These are phyloP conservation scores for Gisinianus flammeolus DNA, from an alignment of 2,888 invertebrate genomes.

Conservation along the genomic window DNA sequence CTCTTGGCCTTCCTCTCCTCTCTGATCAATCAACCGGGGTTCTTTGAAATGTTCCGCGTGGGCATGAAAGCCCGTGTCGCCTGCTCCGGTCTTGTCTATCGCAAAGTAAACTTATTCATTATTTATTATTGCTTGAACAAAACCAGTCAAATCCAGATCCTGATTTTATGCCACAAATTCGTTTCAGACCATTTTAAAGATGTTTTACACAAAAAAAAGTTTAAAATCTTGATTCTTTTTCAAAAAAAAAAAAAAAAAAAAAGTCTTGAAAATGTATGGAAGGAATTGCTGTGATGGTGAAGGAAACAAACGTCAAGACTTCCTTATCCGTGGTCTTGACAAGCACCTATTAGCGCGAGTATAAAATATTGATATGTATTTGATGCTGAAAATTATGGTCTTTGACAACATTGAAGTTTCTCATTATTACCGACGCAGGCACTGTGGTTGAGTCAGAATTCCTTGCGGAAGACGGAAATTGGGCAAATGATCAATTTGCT, in stretches of 20 bases:
- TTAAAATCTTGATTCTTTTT: background rate
- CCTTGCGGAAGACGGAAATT: constrained; percentile 82
- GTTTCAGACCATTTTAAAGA: too few species aligned
- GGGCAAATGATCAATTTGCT: constrained; percentile 95
- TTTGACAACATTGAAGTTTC: too few species aligned
- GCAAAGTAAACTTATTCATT: constrained; percentile 71
- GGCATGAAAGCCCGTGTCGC: constrained; percentile 84
- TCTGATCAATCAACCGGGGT: constrained; percentile 65
- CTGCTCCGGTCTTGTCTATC: constrained; percentile 80
- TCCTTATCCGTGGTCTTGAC: too few species aligned
- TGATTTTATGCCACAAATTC: too few species aligned
- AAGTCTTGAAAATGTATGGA: background rate
- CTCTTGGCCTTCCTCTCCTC: constrained; percentile 50
- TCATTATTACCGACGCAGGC: constrained; percentile 65
- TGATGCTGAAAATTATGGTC: background rate
- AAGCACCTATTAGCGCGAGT: too few species aligned
- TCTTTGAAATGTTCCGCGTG: constrained; percentile 68
- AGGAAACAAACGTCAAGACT: too few species aligned
- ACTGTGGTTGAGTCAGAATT: constrained; percentile 76
- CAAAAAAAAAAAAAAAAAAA: background rate
- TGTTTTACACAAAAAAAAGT: too few species aligned
- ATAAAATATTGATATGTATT: too few species aligned
- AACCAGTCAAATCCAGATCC: too few species aligned
- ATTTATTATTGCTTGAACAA: background rate
- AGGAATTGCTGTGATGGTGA: too few species aligned